Percentiles rank a stretch among this genome's conserved stretches.
phyloP scores from a whole-genome alignment of 2,888 invertebrate genomes.

The Parnassius apollo region DNA sequence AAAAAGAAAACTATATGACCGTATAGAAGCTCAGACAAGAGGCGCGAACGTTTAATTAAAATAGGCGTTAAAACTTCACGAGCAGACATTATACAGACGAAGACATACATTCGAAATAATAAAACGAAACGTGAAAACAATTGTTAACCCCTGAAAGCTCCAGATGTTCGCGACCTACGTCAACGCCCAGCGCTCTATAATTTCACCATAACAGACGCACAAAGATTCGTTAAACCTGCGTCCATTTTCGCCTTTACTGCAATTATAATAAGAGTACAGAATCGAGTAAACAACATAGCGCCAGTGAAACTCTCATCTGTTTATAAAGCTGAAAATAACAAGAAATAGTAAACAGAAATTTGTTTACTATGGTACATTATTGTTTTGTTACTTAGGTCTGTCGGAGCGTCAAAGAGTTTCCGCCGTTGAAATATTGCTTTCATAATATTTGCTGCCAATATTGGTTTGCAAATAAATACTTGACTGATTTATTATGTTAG shows the following conservation, averaged over 20 bases:
- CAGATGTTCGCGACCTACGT: constrained; percentile 69
- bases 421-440: constrained; percentile 17
- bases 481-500: constrained; percentile 23
- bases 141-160: constrained; percentile 33
- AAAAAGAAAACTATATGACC: no score
- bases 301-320: constrained; percentile 23
- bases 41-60: constrained; percentile 15
- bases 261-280: constrained; percentile 6
- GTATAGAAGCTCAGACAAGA: neutral
- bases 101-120: constrained; percentile 19
- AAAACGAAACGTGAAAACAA: constrained; percentile 25
- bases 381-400: constrained; percentile 28
- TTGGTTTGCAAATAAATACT: constrained; percentile 24
- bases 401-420: constrained; percentile 24
- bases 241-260: constrained; percentile 28
- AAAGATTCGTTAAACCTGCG: constrained; percentile 36
- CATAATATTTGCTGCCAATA: constrained; percentile 26
- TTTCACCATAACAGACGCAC: constrained; percentile 17
- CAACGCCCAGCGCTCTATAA: constrained; percentile 43
- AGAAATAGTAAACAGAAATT: constrained; percentile 56
- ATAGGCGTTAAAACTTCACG: constrained; percentile 19
- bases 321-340: constrained; percentile 41
- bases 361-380: constrained; percentile 47
- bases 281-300: constrained; percentile 8
- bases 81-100: constrained; percentile 5